Base-by-base conservation (phyloP, 2,113 vertebrate species). In the Periophthalmodon schlosseri region DNA sequence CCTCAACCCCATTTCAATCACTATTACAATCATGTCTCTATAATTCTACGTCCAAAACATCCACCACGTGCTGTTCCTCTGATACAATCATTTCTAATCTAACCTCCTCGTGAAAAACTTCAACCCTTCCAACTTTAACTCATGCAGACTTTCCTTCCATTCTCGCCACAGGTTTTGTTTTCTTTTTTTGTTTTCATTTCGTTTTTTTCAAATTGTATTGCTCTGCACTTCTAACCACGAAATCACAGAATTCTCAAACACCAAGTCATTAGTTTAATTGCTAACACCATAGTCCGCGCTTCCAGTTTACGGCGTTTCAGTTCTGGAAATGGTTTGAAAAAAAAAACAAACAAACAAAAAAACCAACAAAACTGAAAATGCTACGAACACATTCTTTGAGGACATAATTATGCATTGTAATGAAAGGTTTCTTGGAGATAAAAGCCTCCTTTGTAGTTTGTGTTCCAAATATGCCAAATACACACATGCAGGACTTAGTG, bases 381-480 rank as follows among this genome's bases (percentile, higher is more conserved):
- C 28, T 18, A 14, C 18, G 14, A 33, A 5, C 60, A 21, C 63
- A 20, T 63, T 16, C 18, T 65, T 64, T 64, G 61, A 64, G 61
- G 18, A 36, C 34, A 64, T 64, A 64, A 64, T 64, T 65, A 65
- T 65, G 34, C 63, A 65, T 39, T 65, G 63, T 64, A 64, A 64
- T 64, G 34, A 64, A 64, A 64, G 61, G 61, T 65, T 65, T 65
- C 63, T 65, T 65, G 18, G 18, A 68, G 39, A 68, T 68, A 68
- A 49, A 68, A 68, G 46, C 12, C 0, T 24, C 5, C 44, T 47
- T 20, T 58, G 15, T 54, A 11, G 52, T 68, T 70, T 46, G 46
- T 47, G 70, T 49, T 44, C 63, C 63, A 61, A 80, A 70, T 58
- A 76, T 61, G 60, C 24, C 69, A 67, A 5, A 52, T 18, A 52